Percentiles rank a stretch among this genome's conserved stretches.
phyloP scores from a whole-genome alignment of 2,888 invertebrate genomes.

The Trilocha varians region DNA sequence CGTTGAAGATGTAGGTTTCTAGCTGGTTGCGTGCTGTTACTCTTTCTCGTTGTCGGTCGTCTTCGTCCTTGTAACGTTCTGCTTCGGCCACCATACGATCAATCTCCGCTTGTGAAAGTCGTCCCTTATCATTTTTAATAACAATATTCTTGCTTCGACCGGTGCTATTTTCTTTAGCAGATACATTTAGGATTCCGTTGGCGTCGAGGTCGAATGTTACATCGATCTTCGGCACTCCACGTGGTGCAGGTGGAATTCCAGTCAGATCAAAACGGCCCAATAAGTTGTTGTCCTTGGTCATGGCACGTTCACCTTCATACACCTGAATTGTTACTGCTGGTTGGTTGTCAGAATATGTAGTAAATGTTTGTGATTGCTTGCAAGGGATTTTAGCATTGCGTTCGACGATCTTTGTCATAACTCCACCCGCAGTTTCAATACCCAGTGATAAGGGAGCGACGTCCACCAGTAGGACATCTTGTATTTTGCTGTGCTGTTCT shows the following conservation, averaged over 20 bases:
- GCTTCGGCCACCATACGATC: conserved; percentile 85
- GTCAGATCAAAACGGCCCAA: conserved; percentile 77
- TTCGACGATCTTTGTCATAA: conserved; percentile 84
- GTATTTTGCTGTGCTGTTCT: conserved; percentile 82
- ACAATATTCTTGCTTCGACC: conserved; percentile 82
- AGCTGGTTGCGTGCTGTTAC: conserved; percentile 80
- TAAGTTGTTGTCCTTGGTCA: conserved; percentile 84
- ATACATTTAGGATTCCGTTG: conserved; percentile 87
- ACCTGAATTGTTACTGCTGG: conserved; percentile 82
- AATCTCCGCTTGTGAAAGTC: conserved; percentile 85
- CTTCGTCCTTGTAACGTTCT: conserved; percentile 81
- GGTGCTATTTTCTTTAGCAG: conserved; percentile 80
- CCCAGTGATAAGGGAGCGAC: conserved; percentile 79
- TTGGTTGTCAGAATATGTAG: conserved; percentile 88
- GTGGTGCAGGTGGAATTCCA: conserved; percentile 80
- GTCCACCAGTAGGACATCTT: conserved; percentile 76
- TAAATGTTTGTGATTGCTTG: conserved; percentile 81
- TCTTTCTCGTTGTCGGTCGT: conserved; percentile 78
- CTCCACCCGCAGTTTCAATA: conserved; percentile 85
- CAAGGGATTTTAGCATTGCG: conserved; percentile 81
- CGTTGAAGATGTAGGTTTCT: conserved; percentile 79
- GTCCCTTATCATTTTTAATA: conserved; percentile 87
- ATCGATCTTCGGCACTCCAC: conserved; percentile 79
- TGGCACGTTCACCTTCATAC: conserved; percentile 84
- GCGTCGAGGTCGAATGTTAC: conserved; percentile 85